Conservation (phyloP, 2,888 invertebrate species). For the Tillus elongatus region DNA sequence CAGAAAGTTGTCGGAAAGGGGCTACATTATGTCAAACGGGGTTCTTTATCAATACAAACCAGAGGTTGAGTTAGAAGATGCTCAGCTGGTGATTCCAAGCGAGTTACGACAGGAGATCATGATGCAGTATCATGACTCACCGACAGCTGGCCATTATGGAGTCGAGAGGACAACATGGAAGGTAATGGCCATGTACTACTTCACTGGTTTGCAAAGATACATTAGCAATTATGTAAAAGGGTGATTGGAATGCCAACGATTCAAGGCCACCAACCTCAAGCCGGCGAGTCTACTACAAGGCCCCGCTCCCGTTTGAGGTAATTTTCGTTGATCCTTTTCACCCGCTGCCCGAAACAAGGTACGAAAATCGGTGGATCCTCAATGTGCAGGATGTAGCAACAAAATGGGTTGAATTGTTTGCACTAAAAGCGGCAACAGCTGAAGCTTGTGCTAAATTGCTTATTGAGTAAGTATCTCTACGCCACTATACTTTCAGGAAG, state of each 20-base stretch:
- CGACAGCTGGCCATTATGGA: too few relatives aligned
- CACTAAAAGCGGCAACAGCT: too few relatives aligned
- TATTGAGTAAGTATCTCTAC: constrained; percentile 25
- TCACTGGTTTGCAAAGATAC: too few relatives aligned
- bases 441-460: too few relatives aligned
- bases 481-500: constrained; percentile 30
- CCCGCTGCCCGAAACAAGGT: constrained; percentile 20
- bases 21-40: constrained; percentile 22
- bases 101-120: too few relatives aligned
- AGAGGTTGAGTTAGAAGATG: too few relatives aligned
- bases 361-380: constrained; percentile 21
- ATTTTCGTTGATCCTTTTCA: constrained; percentile 27
- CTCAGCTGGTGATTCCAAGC: too few relatives aligned
- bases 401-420: constrained; percentile 26
- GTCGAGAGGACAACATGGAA: constrained; percentile 20
- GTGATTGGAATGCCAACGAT: too few relatives aligned
- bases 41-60: too few relatives aligned
- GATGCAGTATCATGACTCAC: too few relatives aligned
- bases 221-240: too few relatives aligned
- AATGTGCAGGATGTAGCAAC: constrained; percentile 26
- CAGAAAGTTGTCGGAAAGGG: constrained; percentile 18
- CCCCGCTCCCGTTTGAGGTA: constrained; percentile 22
- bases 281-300: constrained; percentile 27
- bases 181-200: constrained; percentile 22
- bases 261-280: too few relatives aligned